phyloP scores from a whole-genome alignment of 2,113 vertebrate species.

The Eurypyga helias region DNA sequence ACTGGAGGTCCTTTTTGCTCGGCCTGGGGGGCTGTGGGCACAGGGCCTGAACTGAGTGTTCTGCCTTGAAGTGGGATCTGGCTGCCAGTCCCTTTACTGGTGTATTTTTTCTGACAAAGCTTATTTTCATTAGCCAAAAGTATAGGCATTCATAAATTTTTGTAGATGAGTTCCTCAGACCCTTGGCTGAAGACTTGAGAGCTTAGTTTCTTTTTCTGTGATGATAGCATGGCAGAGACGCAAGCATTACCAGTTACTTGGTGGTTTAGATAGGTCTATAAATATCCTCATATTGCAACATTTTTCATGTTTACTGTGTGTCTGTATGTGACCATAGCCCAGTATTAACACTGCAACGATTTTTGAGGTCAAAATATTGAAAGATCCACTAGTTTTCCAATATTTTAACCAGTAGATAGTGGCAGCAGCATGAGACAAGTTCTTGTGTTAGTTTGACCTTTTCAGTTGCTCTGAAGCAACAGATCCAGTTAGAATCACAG shows the following conservation, averaged over 20 bases:
- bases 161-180: neutral
- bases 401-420: neutral
- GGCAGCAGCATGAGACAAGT: neutral
- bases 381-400: neutral
- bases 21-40: neutral
- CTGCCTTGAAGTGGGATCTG: neutral
- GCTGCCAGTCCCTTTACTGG: neutral
- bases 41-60: neutral
- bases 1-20: neutral
- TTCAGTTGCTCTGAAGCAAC: neutral
- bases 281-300: neutral
- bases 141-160: neutral
- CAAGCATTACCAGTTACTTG: neutral
- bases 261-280: neutral
- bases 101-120: neutral
- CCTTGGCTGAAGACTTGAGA: neutral
- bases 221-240: neutral
- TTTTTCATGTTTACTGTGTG: neutral
- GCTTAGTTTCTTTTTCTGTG: neutral
- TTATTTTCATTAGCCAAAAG: neutral
- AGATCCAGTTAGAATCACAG: neutral
- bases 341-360: neutral
- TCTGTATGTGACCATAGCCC: neutral
- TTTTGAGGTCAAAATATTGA: neutral
- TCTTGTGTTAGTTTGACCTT: neutral